Conservation (phyloP, 2,797 vertebrate genomes). For the Eidolon dupreanum region DNA sequence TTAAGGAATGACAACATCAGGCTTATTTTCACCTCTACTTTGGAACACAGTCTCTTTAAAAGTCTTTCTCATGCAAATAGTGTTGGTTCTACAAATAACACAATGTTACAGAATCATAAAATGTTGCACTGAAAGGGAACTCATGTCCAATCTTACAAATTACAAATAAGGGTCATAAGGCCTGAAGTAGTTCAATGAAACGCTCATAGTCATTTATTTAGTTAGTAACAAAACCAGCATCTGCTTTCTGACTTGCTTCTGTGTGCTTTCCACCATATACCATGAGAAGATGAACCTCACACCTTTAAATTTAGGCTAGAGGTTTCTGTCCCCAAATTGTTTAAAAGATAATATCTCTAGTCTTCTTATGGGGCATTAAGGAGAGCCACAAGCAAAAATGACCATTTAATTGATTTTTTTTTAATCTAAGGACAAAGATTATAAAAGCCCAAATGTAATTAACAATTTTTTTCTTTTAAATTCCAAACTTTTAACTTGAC, state of each 20-base stretch:
- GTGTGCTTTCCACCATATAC: background rate
- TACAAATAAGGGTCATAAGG: background rate
- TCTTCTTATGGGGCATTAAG: background rate
- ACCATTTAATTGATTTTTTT: background rate
- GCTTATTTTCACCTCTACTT: background rate
- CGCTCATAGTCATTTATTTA: background rate
- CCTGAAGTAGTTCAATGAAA: background rate
- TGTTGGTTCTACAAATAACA: background rate
- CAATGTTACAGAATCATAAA: background rate
- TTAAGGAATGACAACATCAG: background rate
- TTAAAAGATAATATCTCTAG: background rate
- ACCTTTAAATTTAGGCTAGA: background rate
- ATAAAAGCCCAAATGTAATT: conserved; percentile 53
- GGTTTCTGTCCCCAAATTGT: background rate
- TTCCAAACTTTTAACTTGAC: conserved; percentile 41
- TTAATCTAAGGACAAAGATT: background rate
- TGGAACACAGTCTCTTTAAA: background rate
- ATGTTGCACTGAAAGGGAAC: background rate
- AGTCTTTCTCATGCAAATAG: background rate
- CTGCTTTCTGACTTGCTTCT: background rate
- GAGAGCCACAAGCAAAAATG: background rate
- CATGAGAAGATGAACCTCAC: background rate
- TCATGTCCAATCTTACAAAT: background rate
- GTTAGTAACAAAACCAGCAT: background rate
- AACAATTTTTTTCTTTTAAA: background rate